phyloP scores from a whole-genome alignment of 2,797 vertebrate genomes.

The Enteromius fasciolatus region DNA sequence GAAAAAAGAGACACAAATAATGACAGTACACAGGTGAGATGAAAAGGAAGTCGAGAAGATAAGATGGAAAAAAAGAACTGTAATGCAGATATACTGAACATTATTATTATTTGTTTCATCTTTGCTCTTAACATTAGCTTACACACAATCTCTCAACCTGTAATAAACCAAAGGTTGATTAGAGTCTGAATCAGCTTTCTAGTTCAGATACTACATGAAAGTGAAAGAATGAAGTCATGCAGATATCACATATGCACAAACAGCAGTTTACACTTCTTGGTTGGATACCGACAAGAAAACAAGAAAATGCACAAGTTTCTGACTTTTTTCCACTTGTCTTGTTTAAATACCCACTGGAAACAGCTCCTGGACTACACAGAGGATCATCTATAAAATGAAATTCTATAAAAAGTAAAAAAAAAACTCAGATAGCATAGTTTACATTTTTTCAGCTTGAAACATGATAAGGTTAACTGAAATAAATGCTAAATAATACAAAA shows the following conservation, averaged over 20 bases:
- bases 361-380: not conserved
- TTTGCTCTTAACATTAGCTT: not conserved
- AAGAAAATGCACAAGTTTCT: not conserved
- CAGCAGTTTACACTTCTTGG: not conserved
- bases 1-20: not conserved
- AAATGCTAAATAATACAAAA: not conserved
- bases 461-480: not conserved
- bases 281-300: not conserved
- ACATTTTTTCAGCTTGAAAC: not conserved
- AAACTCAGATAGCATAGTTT: not conserved
- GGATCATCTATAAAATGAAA: not conserved
- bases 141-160: constrained; percentile 1
- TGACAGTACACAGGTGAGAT: not conserved
- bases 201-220: constrained; percentile 15
- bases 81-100: not conserved
- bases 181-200: not conserved
- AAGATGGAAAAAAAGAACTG: not conserved
- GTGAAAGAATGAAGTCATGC: constrained; percentile 28
- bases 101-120: not conserved
- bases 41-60: not conserved
- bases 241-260: not conserved
- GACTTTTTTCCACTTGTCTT: not conserved
- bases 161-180: constrained; percentile 13
- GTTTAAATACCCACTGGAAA: not conserved
- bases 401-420: not conserved